These are phyloP conservation scores for Ectobius pallidus DNA, from an alignment of 2,888 invertebrate genomes.

Conservation along the genomic window DNA sequence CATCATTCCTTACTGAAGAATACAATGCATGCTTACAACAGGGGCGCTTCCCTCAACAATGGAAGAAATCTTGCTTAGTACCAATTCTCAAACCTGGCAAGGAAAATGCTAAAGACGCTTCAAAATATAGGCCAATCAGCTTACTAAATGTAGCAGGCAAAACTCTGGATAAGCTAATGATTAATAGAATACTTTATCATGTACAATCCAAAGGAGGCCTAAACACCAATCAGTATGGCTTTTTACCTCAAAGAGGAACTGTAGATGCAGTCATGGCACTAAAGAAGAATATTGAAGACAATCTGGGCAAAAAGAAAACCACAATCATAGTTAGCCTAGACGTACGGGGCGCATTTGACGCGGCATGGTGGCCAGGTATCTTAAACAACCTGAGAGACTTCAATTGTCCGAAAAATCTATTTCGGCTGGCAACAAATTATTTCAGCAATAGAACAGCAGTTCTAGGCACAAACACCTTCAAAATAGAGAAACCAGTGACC, in stretches of 20 bases:
- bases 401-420: background rate
- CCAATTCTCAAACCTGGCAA: background rate
- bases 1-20: too few relatives aligned
- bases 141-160: background rate
- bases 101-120: background rate
- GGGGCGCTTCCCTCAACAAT: background rate
- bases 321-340: background rate
- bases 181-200: background rate
- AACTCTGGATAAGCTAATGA: background rate
- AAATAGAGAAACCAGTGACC: background rate
- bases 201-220: background rate
- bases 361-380: background rate
- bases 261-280: background rate
- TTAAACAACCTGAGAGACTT: background rate
- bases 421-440: background rate
- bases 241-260: conserved; percentile 3
- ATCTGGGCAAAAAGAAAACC: background rate
- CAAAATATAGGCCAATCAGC: background rate
- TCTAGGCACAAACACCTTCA: background rate
- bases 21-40: background rate
- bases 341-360: background rate
- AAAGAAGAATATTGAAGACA: background rate
- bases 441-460: background rate
- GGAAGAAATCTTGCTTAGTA: background rate
- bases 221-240: background rate